A percentile compares a stretch with the other conserved stretches of the same genome.
Conservation (phyloP, 2,113 vertebrate species). For the Sebastes fasciatus region DNA sequence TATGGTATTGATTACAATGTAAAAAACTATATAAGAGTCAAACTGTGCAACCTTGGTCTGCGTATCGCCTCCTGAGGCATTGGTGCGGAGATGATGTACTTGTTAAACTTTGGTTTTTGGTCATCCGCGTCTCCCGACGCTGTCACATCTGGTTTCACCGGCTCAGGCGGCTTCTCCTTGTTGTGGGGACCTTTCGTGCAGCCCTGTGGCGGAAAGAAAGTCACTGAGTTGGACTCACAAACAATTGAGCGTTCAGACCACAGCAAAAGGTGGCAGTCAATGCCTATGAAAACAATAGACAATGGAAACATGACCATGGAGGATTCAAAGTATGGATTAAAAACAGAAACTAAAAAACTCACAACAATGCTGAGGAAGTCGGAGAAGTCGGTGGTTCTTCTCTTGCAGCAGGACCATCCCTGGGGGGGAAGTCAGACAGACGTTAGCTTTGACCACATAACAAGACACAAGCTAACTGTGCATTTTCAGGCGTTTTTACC, state of each 20-base stretch:
- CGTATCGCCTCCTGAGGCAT: constrained; percentile 92
- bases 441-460: constrained; percentile 29
- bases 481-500: constrained; percentile 79
- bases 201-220: constrained; percentile 82
- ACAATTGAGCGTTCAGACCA: not conserved
- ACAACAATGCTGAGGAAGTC: constrained; percentile 97
- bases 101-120: constrained; percentile 91
- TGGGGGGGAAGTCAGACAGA: constrained; percentile 66
- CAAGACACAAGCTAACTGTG: not conserved
- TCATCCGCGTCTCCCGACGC: constrained; percentile 86
- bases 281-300: constrained; percentile 42
- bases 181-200: constrained; percentile 97
- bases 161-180: constrained; percentile 94
- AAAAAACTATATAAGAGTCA: not conserved
- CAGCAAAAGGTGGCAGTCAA: constrained; percentile 25
- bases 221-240: constrained; percentile 21
- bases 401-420: constrained; percentile 99
- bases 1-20: not conserved
- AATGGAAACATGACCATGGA: constrained; percentile 12
- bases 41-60: constrained; percentile 89
- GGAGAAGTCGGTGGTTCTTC: constrained; percentile 97
- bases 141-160: constrained; percentile 94
- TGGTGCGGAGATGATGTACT: constrained; percentile 93
- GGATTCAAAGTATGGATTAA: constrained; percentile 26
- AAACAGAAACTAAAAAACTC: constrained; percentile 72